Conservation (phyloP, 1,140 invertebrate species). For the Solenopsis fugax region DNA sequence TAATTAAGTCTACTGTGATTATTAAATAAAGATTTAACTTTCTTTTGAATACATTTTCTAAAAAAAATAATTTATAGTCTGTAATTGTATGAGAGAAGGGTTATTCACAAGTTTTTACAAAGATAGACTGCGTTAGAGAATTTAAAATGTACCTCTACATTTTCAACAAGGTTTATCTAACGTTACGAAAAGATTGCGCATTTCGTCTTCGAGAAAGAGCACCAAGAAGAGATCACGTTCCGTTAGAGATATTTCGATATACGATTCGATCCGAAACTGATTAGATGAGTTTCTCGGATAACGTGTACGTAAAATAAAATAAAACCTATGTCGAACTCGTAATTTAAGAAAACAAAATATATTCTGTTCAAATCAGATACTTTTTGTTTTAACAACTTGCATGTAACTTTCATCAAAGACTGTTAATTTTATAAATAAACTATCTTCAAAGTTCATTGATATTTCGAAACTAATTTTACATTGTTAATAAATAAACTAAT, state of each 20-base stretch:
- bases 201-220: slow-evolving; percentile 4
- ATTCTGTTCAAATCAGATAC: background rate
- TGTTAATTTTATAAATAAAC: background rate
- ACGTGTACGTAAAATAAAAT: slow-evolving; percentile 29
- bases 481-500: background rate
- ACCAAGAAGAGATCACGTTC: slow-evolving; percentile 46
- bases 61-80: background rate
- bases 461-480: background rate
- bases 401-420: background rate
- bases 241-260: slow-evolving; percentile 57
- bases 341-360: slow-evolving; percentile 30
- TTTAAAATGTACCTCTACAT: background rate
- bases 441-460: background rate
- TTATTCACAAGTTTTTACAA: background rate
- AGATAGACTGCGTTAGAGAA: background rate
- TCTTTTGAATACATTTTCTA: background rate
- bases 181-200: slow-evolving; percentile 24
- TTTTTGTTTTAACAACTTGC: background rate
- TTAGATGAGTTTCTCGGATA: slow-evolving; percentile 50
- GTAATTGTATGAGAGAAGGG: background rate
- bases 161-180: slow-evolving; percentile 40
- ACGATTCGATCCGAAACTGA: slow-evolving; percentile 48
- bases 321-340: background rate
- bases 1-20: background rate
- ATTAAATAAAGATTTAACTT: background rate